phyloP scores from a whole-genome alignment of 64 coral and sea anemone species.

The Montipora cactus region DNA sequence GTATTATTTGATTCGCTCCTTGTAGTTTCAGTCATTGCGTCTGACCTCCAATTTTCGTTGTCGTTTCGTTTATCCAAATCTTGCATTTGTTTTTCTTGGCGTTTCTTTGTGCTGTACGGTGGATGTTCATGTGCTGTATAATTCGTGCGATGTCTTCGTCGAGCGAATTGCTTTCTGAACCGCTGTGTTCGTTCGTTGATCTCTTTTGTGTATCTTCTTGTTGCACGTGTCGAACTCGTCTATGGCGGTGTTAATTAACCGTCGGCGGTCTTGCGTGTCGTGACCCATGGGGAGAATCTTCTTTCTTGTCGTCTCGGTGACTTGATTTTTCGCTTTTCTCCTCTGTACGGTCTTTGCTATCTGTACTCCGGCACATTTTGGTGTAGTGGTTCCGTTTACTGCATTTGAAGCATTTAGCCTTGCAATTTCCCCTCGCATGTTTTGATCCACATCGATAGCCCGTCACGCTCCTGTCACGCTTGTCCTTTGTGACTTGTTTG shows the following conservation, averaged over 20 bases:
- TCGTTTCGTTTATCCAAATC: slow-evolving; percentile 44
- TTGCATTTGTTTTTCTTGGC: slow-evolving; percentile 30
- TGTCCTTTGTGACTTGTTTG: too few species aligned
- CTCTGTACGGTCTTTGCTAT: background rate
- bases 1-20: too few species aligned
- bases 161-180: background rate
- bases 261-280: background rate
- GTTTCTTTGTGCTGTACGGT: slow-evolving; percentile 16
- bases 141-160: slow-evolving; percentile 41
- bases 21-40: background rate
- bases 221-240: slow-evolving; percentile 60
- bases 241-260: background rate
- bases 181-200: background rate
- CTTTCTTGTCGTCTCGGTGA: background rate
- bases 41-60: slow-evolving; percentile 10
- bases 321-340: background rate
- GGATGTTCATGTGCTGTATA: slow-evolving; percentile 47
- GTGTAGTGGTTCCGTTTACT: too few species aligned
- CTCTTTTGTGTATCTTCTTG: background rate
- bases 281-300: background rate
- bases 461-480: too few species aligned
- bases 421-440: too few species aligned
- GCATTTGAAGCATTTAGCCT: too few species aligned
- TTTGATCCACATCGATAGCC: too few species aligned
- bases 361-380: too few species aligned